Evolutionary conservation across 2,888 invertebrate genomes (phyloP).

Genomic region (Stenoptilia bipunctidactyla): DNA sequence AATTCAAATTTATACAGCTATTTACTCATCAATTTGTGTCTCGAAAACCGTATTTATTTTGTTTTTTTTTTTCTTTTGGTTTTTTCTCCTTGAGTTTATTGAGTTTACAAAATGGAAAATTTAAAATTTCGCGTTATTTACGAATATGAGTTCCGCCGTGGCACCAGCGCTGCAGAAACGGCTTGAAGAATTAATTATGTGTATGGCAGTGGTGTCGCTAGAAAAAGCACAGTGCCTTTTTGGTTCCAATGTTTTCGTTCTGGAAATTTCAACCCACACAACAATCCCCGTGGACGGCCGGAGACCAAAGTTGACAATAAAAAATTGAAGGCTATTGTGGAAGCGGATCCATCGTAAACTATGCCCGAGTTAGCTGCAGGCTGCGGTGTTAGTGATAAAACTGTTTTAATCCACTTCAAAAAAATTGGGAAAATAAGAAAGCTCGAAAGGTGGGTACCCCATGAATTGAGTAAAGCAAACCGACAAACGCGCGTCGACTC

Average conservation of each 20-base stretch:
- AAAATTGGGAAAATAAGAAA: conserved; percentile 13
- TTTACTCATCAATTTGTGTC: too few species aligned
- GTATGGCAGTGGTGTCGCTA: conserved; percentile 11
- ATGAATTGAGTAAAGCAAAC: conserved; percentile 5
- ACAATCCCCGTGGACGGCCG: too few species aligned
- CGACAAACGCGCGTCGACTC: background rate
- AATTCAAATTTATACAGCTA: conserved; percentile 12
- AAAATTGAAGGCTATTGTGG: conserved; percentile 13
- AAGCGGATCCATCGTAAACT: conserved; percentile 18
- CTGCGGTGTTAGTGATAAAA: conserved; percentile 15
- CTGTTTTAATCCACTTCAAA: conserved; percentile 15
- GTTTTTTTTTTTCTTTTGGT: conserved; percentile 2
- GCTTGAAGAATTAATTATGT: conserved; percentile 17
- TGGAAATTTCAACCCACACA: too few species aligned
- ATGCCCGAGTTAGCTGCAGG: conserved; percentile 13
- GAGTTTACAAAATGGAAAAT: too few species aligned
- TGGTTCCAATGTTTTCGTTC: conserved; percentile 1
- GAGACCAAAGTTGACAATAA: conserved; percentile 8
- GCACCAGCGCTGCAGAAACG: conserved; percentile 17
- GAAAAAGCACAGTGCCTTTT: conserved; percentile 15
- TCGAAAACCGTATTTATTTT: conserved; percentile 1
- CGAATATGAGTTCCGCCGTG: conserved; percentile 11
- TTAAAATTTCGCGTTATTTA: conserved; percentile 4
- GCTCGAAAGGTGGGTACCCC: conserved; percentile 6
- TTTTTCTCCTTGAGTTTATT: conserved; percentile 7